These are phyloP conservation scores for Microtus ochrogaster DNA, from an alignment of 2,113 vertebrate genomes.

Conservation along the genomic window DNA sequence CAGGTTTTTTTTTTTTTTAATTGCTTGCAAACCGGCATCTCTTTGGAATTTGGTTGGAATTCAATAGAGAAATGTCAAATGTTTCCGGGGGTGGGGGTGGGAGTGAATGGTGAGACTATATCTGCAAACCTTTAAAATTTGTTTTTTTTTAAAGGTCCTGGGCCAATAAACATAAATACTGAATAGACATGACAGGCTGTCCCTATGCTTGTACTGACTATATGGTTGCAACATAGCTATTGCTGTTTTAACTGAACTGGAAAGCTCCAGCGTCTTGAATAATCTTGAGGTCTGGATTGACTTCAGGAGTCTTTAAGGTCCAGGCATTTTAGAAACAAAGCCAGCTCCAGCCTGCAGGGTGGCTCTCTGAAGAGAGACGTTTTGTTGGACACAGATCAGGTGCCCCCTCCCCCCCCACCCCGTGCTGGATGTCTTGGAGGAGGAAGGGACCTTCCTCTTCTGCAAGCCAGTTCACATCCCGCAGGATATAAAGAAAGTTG, in stretches of 20 bases:
- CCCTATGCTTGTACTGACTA: background rate
- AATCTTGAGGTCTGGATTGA: background rate
- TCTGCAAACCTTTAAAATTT: slow-evolving; percentile 28
- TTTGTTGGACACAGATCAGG: background rate
- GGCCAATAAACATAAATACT: background rate
- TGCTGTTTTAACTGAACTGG: background rate
- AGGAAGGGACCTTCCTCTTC: background rate
- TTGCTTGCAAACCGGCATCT: slow-evolving; percentile 13
- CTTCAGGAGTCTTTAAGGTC: background rate
- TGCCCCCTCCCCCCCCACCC: background rate
- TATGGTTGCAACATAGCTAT: background rate
- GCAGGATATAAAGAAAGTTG: background rate
- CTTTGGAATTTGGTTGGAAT: slow-evolving; percentile 51
- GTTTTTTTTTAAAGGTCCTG: background rate
- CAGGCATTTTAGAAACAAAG: background rate
- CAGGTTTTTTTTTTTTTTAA: background rate
- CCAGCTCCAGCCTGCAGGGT: background rate
- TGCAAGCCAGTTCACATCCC: background rate
- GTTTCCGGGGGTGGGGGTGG: background rate
- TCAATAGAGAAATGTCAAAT: background rate
- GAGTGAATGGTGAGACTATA: background rate
- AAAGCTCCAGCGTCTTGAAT: slow-evolving; percentile 8
- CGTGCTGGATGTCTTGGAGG: background rate
- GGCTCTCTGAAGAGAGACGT: background rate
- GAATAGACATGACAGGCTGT: background rate